Evolutionary conservation across 2,888 invertebrate species (phyloP).

Genomic region (Cryptus viduatorius): DNA sequence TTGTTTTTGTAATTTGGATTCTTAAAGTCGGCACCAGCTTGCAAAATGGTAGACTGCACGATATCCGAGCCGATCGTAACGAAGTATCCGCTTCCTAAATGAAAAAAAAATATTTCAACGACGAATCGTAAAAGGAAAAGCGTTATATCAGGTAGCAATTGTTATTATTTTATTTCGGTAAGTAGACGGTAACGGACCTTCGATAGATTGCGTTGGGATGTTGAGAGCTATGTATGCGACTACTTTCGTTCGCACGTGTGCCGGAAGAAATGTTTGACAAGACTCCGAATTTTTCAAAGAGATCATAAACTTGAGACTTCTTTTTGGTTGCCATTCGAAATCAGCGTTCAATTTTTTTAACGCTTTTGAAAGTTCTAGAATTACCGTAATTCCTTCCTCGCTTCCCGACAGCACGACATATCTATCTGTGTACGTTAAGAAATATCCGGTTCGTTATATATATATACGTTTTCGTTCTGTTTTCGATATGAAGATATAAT

Average conservation of each 20-base stretch:
- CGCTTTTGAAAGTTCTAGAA: slow-evolving; percentile 75
- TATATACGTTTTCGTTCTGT: neutral
- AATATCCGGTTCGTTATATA: neutral
- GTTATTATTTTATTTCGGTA: slow-evolving; percentile 20
- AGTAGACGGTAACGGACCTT: slow-evolving; percentile 71
- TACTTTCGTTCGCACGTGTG: slow-evolving; percentile 73
- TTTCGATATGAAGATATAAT: neutral
- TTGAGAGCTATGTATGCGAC: slow-evolving; percentile 79
- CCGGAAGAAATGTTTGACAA: slow-evolving; percentile 74
- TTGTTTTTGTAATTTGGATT: slow-evolving; percentile 61
- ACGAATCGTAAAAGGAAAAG: neutral
- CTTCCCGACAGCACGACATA: slow-evolving; percentile 79
- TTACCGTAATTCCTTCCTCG: slow-evolving; percentile 76
- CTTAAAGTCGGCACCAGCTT: slow-evolving; percentile 70
- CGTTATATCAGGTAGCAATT: neutral
- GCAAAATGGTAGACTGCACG: slow-evolving; percentile 76
- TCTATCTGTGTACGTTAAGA: slow-evolving; percentile 76
- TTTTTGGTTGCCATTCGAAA: slow-evolving; percentile 78
- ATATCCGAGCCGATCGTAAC: slow-evolving; percentile 79
- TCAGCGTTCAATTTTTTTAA: slow-evolving; percentile 74
- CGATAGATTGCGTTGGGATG: slow-evolving; percentile 66
- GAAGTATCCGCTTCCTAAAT: slow-evolving; percentile 76
- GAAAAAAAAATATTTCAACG: slow-evolving; percentile 2
- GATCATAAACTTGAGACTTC: slow-evolving; percentile 80
- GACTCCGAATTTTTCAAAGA: slow-evolving; percentile 74